phyloP scores from a whole-genome alignment of 2,888 invertebrate genomes.

The Torymus tubicola region DNA sequence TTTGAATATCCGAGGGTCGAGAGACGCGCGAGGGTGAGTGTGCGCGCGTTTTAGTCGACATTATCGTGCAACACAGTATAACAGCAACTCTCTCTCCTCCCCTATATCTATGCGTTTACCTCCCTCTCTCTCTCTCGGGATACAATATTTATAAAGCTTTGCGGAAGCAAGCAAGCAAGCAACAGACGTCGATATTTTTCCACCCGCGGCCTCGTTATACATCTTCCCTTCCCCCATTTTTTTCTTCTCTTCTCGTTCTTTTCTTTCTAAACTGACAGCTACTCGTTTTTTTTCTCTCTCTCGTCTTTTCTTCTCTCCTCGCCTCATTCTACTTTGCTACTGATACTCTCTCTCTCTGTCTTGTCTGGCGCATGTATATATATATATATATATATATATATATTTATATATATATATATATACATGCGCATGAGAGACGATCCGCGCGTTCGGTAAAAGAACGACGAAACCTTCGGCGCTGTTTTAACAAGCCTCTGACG shows the following conservation, averaged over 20 bases:
- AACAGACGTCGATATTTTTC: slow-evolving; percentile 61
- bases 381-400: slow-evolving; percentile 32
- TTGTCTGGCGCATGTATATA: slow-evolving; percentile 19
- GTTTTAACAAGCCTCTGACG: slow-evolving; percentile 57
- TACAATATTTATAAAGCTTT: slow-evolving; percentile 70
- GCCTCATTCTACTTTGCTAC: slow-evolving; percentile 13
- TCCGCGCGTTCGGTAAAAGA: background rate
- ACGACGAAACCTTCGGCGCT: background rate
- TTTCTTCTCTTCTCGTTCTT: background rate
- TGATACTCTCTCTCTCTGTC: slow-evolving; percentile 25
- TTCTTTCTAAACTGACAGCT: too few species aligned
- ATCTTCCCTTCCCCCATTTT: background rate
- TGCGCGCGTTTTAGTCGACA: slow-evolving; percentile 38
- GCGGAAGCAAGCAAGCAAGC: slow-evolving; percentile 55
- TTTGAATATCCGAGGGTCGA: slow-evolving; percentile 72
- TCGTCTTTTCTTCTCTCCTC: slow-evolving; percentile 3
- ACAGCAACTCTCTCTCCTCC: background rate
- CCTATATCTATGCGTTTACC: slow-evolving; percentile 18
- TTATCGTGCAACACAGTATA: slow-evolving; percentile 32
- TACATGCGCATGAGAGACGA: slow-evolving; percentile 35
- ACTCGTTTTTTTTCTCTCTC: background rate
- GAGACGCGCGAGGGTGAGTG: slow-evolving; percentile 45
- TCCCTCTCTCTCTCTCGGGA: slow-evolving; percentile 23
- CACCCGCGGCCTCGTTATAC: slow-evolving; percentile 40
- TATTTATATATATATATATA: too few species aligned